phyloP scores from a whole-genome alignment of 2,113 vertebrate genomes.

The Climacteris rufus region DNA sequence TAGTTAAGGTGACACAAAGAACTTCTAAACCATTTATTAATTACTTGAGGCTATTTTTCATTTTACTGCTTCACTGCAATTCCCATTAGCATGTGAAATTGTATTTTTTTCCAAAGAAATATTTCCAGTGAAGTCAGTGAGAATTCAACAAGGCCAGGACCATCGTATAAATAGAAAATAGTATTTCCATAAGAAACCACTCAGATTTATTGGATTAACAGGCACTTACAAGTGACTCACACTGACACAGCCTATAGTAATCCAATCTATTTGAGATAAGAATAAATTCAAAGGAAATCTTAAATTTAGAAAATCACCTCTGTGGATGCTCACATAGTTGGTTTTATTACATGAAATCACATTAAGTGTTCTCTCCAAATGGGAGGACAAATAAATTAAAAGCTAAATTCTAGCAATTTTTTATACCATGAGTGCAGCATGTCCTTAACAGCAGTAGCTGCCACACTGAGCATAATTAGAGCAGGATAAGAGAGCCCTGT shows the following conservation, averaged over 20 bases:
- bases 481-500: not conserved
- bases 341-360: not conserved
- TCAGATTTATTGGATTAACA: slow-evolving; percentile 52
- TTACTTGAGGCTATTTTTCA: not conserved
- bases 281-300: slow-evolving; percentile 14
- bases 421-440: not conserved
- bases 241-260: slow-evolving; percentile 5
- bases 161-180: slow-evolving; percentile 36
- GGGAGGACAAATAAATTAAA: not conserved
- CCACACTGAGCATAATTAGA: not conserved
- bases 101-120: not conserved
- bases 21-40: not conserved
- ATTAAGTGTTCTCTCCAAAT: not conserved
- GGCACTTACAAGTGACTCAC: slow-evolving; percentile 56
- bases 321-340: not conserved
- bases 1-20: not conserved
- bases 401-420: not conserved
- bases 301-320: slow-evolving; percentile 25
- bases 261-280: slow-evolving; percentile 6
- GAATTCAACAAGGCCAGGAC: not conserved
- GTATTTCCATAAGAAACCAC: slow-evolving; percentile 24
- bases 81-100: not conserved
- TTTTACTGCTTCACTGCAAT: not conserved
- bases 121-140: slow-evolving; percentile 9
- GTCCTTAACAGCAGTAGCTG: not conserved